Base-by-base conservation (phyloP, 2,113 vertebrate genomes). In the Heliornis fulica region DNA sequence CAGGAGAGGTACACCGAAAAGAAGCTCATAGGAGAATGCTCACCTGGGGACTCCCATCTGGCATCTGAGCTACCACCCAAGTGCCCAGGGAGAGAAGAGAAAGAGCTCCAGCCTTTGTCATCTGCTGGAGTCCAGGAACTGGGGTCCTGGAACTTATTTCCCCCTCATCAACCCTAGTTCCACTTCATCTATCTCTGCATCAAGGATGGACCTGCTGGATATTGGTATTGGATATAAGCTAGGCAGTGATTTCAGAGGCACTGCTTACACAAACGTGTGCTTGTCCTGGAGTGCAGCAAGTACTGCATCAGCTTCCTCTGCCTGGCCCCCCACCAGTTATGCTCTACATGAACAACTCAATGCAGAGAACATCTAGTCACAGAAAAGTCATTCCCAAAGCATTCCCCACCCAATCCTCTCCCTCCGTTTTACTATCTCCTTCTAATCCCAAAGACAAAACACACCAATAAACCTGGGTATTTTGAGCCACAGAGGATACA, bases 31-130 rank as follows among this genome's bases (percentile, higher is more conserved):
- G 32, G 15, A 70, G 4, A 2, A n/a, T 20, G 16, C 48, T 68
- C 28, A 15, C n/a, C 31, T 48, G 15, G 12, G 26, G 17, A 16
- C 16, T 45, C 41, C 54, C 18, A 21, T 11, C 14, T 72, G n/a
- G 11, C 2, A 3, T 38, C 34, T n/a, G 29, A 89, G 8, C n/a
- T 83, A 38, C n/a, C 45, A 46, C 7, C 12, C 18, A 31, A 21
- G 15, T 1, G 1, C 3, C 0, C 0, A 3, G 43, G n/a, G 56
- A 13, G 12, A 38, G 51, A 53, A 84, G 32, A 36, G 20, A 4
- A 94, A 50, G 9, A 14, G 1, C 50, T 32, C 38, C 41, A 84
- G 65, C 12, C 26, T 79, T 65, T 26, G 15, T 9, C 57, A n/a
- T 13, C 57, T 54, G 29, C 34, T 46, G 15, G 8, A 51, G 26